phyloP scores from a whole-genome alignment of 2,797 vertebrate species.

The Poeciliopsis presidionis region DNA sequence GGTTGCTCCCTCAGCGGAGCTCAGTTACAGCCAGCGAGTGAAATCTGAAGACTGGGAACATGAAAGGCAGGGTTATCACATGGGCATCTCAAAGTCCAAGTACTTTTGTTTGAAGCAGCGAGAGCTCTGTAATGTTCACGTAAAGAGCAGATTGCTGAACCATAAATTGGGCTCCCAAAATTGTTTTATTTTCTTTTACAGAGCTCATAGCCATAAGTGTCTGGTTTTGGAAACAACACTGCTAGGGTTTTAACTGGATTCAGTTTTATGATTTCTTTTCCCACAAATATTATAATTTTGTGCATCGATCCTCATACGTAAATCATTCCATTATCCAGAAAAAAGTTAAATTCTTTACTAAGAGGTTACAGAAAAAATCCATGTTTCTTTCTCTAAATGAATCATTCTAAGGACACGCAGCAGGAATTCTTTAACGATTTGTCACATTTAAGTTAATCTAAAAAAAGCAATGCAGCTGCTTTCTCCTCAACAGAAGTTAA shows the following conservation, averaged over 20 bases:
- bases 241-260: constrained; percentile 38
- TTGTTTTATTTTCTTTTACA: constrained; percentile 1
- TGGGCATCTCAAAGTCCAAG: constrained; percentile 62
- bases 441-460: constrained; percentile 35
- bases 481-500: constrained; percentile 32
- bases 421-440: constrained; percentile 29
- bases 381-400: constrained; percentile 35
- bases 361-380: constrained; percentile 26
- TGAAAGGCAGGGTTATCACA: constrained; percentile 68
- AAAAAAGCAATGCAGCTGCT: constrained; percentile 11
- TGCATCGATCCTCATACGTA: constrained; percentile 30
- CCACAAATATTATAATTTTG: constrained; percentile 39
- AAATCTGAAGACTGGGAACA: constrained; percentile 60
- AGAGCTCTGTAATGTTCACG: constrained; percentile 52
- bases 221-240: constrained; percentile 22
- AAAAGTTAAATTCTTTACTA: constrained; percentile 32
- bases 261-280: constrained; percentile 6
- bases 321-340: constrained; percentile 18
- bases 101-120: constrained; percentile 42
- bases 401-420: constrained; percentile 37
- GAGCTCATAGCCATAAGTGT: constrained; percentile 15
- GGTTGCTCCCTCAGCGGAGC: constrained; percentile 34
- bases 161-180: constrained; percentile 12
- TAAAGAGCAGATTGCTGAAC: constrained; percentile 24
- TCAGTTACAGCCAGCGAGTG: constrained; percentile 51